A percentile compares a stretch with the other conserved stretches of the same genome.
Evolutionary conservation across 2,888 invertebrate species (phyloP).

Genomic region (Stenchaetothrips biformis): DNA sequence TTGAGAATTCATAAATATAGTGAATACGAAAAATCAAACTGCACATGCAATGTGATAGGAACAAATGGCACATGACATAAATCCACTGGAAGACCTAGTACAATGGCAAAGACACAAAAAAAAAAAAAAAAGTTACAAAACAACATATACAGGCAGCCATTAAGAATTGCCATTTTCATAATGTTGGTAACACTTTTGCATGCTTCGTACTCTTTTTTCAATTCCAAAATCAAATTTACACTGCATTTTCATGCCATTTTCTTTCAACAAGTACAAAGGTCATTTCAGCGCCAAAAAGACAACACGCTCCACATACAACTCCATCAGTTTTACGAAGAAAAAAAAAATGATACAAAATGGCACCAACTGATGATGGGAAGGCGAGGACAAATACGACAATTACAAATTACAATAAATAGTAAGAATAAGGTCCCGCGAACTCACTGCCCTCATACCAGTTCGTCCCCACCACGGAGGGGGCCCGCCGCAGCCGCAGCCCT

Average conservation of each 20-base stretch:
- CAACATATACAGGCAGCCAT: not conserved
- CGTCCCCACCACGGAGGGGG: not conserved
- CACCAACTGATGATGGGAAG: not conserved
- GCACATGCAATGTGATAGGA: not conserved
- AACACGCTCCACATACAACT: not conserved
- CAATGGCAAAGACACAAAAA: not conserved
- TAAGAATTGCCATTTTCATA: not conserved
- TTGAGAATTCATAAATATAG: not conserved
- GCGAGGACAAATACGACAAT: not conserved
- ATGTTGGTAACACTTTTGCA: constrained; percentile 5
- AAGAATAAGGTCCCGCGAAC: not conserved
- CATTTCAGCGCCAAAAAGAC: not conserved
- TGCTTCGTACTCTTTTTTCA: not conserved
- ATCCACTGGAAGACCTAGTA: not conserved
- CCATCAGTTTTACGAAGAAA: not conserved
- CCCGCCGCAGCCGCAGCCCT: not conserved
- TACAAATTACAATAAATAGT: constrained; percentile 14
- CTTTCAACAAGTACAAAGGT: not conserved
- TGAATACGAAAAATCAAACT: not conserved
- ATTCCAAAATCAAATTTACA: not conserved
- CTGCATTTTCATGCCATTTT: not conserved
- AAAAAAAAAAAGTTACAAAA: no score
- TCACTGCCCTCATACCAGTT: not conserved
- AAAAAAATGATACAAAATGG: not conserved
- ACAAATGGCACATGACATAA: constrained; percentile 1